A percentile compares a stretch with the other conserved stretches of the same genome.
These are phyloP conservation scores for Psettodes erumei DNA, from an alignment of 2,113 vertebrate genomes.

Conservation along the genomic window DNA sequence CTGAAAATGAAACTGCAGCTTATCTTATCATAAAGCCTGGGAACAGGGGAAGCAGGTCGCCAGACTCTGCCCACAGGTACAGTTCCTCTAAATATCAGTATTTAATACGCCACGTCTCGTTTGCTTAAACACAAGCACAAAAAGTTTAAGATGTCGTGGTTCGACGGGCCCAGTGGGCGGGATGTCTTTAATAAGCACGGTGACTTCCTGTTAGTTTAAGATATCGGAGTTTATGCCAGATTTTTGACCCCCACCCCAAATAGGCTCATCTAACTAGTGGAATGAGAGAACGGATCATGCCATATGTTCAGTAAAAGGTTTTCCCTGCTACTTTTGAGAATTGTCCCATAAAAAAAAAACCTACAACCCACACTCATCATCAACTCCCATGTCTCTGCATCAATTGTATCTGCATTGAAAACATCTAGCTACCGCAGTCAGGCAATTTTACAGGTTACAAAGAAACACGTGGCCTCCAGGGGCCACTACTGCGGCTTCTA, in stretches of 20 bases:
- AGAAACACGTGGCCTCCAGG: neutral
- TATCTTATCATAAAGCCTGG: neutral
- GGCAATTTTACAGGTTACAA: neutral
- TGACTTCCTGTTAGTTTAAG: neutral
- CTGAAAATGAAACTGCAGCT: neutral
- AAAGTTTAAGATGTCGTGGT: too few relatives aligned
- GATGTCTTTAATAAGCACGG: neutral
- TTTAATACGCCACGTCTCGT: too few relatives aligned
- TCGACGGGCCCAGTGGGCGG: neutral
- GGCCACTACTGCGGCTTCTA: neutral
- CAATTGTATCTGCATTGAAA: neutral
- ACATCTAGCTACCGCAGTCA: neutral
- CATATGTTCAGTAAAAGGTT: neutral
- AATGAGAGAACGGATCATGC: too few relatives aligned
- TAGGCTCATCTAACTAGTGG: too few relatives aligned
- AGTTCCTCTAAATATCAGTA: neutral
- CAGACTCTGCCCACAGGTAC: neutral
- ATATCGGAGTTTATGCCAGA: too few relatives aligned
- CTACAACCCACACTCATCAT: neutral
- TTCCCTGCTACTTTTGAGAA: neutral
- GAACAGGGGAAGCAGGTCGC: neutral
- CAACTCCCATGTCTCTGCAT: neutral
- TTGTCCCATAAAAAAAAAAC: neutral
- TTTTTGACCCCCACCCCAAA: neutral
- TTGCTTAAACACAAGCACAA: too few relatives aligned